Conservation (phyloP, 2,797 vertebrate species). For the Avahi laniger region DNA sequence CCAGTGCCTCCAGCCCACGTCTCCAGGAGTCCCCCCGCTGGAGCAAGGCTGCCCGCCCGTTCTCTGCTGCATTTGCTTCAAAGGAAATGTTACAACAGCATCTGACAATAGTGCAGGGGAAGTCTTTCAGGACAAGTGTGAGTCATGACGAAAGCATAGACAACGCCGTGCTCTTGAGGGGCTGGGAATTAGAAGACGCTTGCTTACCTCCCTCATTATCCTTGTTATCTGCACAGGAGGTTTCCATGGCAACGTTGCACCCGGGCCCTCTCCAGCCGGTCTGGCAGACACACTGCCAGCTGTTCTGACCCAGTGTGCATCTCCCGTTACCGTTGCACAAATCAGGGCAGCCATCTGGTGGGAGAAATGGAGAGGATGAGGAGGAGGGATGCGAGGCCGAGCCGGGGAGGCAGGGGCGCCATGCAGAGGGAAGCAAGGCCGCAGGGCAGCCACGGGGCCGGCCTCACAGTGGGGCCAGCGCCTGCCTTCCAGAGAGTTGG, state of each 20-base stretch:
- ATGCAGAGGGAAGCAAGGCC: slow-evolving; percentile 77
- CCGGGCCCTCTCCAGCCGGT: slow-evolving; percentile 98
- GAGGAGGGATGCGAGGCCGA: slow-evolving; percentile 74
- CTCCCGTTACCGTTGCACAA: slow-evolving; percentile 98
- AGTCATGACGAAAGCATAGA: slow-evolving; percentile 31
- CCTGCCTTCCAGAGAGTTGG: slow-evolving; percentile 51
- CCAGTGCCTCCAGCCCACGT: accelerated
- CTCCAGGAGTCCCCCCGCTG: accelerated
- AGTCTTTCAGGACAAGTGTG: slow-evolving; percentile 62
- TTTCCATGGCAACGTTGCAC: slow-evolving; percentile 99
- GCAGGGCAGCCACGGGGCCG: slow-evolving; percentile 84
- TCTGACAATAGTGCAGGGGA: background rate
- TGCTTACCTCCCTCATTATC: slow-evolving; percentile 99
- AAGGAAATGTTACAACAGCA: background rate
- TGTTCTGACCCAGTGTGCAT: slow-evolving; percentile 99
- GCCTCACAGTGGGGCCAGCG: slow-evolving; percentile 68
- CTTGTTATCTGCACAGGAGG: slow-evolving; percentile 98
- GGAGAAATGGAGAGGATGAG: slow-evolving; percentile 88
- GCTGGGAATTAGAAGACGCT: slow-evolving; percentile 78
- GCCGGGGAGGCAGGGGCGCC: slow-evolving; percentile 71
- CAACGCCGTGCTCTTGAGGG: slow-evolving; percentile 72
- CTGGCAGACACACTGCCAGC: slow-evolving; percentile 99
- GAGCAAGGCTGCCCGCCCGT: background rate
- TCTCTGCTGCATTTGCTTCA: background rate
- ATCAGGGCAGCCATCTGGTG: slow-evolving; percentile 98